Base-by-base conservation (phyloP, 2,113 vertebrate species). In the Heterocephalus glaber region DNA sequence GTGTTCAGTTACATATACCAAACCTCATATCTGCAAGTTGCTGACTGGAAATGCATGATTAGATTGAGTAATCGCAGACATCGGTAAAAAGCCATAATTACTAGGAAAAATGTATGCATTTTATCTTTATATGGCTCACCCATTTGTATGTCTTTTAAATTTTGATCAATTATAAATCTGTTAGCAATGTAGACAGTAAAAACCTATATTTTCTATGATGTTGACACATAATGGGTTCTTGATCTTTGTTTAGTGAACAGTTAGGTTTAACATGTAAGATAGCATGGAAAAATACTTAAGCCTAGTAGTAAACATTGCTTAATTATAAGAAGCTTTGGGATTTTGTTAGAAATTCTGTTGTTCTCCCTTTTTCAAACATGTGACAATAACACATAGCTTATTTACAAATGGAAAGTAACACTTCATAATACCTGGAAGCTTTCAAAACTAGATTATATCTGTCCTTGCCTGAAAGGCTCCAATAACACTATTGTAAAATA, bases 361-460 rank as follows among this genome's bases (percentile, higher is more conserved):
- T 81, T 24, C 26, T 90, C 84, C 9, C 5, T 96, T 97, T 98
- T 93, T 97, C 52, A 94, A 96, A 93, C 24, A 52, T 83, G 30
- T 86, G 56, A 79, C 49, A 82, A 74, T 97, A 95, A 93, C 95
- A 97, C 89, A 80, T 85, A 28, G 68, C 76, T 94, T 97, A 26
- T 96, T 96, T 97, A 96, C 76, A 96, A 98, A 96, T 0, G 11
- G 65, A 94, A 93, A 95, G 79, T 86, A 96, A 84, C 38, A 76
- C 89, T 97, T 87, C 90, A 77, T 83, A 95, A 95, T 98, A 97
- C 97, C 97, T 97, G 97, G 22, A 97, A 74, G 97, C 97, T 98
- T 98, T 98, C 89, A 93, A 96, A 98, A 96, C 86, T 93, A 97
- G 96, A 97, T 98, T 96, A 7, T 96, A 61, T 97, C 94, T 97